Evolutionary conservation across 2,113 vertebrate species (phyloP).

Genomic region (Eleginops maclovinus): DNA sequence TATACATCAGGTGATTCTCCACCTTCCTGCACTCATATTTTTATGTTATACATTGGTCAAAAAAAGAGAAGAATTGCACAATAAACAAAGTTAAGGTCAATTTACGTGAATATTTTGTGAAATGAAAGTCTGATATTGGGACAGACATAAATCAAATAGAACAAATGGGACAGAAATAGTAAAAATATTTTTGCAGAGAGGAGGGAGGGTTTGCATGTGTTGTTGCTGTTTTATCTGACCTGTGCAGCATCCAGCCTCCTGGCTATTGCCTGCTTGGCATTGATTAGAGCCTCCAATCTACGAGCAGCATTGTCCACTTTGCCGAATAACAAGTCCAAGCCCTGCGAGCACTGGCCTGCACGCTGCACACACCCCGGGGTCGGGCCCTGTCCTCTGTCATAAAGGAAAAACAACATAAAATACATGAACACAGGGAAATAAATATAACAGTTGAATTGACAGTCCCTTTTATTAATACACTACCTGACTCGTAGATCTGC

Average conservation of each 20-base stretch:
- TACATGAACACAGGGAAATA: neutral
- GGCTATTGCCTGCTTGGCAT: slow-evolving; percentile 95
- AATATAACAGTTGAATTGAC: neutral
- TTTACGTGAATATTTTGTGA: no score
- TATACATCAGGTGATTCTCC: no score
- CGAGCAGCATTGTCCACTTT: slow-evolving; percentile 95
- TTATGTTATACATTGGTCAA: no score
- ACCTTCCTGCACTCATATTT: no score
- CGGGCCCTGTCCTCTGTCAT: slow-evolving; percentile 90
- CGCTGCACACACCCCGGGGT: slow-evolving; percentile 93
- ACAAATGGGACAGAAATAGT: neutral
- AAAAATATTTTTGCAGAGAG: no score
- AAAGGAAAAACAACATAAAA: slow-evolving; percentile 31
- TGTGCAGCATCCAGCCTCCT: slow-evolving; percentile 96
- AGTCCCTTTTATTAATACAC: neutral
- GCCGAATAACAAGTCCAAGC: slow-evolving; percentile 93
- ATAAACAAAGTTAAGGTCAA: no score
- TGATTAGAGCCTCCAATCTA: slow-evolving; percentile 95
- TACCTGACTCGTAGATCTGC: slow-evolving; percentile 93
- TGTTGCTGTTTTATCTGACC: slow-evolving; percentile 81
- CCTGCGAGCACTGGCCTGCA: slow-evolving; percentile 93
- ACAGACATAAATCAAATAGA: neutral
- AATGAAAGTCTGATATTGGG: no score
- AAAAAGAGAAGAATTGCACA: no score
- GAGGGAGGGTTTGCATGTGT: slow-evolving; percentile 13